Base-by-base conservation (phyloP, 2,888 invertebrate genomes). In the Isotomurus palustris region DNA sequence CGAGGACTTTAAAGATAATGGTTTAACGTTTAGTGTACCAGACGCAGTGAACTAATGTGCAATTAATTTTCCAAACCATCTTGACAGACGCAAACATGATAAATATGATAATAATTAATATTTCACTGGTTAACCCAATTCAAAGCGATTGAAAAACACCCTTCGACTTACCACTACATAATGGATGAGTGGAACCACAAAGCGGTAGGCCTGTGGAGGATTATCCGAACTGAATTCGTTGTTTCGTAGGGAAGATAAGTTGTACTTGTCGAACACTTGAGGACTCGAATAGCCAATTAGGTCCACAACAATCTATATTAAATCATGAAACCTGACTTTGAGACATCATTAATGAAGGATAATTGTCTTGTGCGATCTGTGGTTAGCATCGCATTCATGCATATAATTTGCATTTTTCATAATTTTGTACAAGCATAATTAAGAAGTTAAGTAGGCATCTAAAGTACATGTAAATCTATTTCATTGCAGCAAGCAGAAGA, bases 121-220 rank as follows among this genome's bases (percentile, higher is more conserved):
- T 8, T 32, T 32, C 14, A 32, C 8, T 14, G 14, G 32, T 32
- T 10, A 14, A 10, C 14, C 32, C 32, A 32, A 32, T 10, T 32
- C 32, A 14, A 8, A n/a, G n/a, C n/a, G n/a, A n/a, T n/a, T n/a
- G n/a, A n/a, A 17, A 40, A 36, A 24, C n/a, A n/a, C n/a, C n/a
- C n/a, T n/a, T n/a, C 25, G 14, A 35, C 59, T 67, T 55, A 71
- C 71, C 64, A 68, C 67, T 48, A 63, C 48, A 27, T 72, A 72
- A 22, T 71, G 64, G 3, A 72, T 61, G 21, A 78, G 59, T 2
- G 80, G 80, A 27, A 79, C 70, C 4, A 79, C 74, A 67, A 76
- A 77, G 58, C 79, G 72, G 22, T 73, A 72, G 3, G 72, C 67
- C 45, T 70, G 70, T n/a, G 73, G 71, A 41, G 71, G 72, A 56